These are phyloP conservation scores for Patella depressa DNA, from an alignment of 2,888 invertebrate genomes.

Conservation along the genomic window DNA sequence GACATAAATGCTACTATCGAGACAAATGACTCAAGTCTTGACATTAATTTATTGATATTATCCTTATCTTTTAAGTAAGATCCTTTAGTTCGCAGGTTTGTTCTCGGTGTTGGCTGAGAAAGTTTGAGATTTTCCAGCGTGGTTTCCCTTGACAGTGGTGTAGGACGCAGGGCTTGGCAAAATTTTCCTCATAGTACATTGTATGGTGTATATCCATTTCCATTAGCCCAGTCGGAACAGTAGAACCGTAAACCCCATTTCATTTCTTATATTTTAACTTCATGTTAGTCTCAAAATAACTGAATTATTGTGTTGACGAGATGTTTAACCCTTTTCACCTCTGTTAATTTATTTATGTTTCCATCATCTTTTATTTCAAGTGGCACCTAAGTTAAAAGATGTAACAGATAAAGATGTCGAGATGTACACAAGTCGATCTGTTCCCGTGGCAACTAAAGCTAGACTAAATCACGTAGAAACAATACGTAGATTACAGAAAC, in stretches of 20 bases:
- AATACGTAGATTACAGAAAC: slow-evolving; percentile 57
- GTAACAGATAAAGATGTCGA: slow-evolving; percentile 62
- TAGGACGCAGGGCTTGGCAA: no score
- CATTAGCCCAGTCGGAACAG: no score
- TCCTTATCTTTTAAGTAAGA: neutral
- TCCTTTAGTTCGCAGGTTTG: no score
- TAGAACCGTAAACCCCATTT: neutral
- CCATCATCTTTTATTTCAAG: slow-evolving; percentile 43
- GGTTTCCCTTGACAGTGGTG: no score
- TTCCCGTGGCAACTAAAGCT: slow-evolving; percentile 67
- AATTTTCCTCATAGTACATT: no score
- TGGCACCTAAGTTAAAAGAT: slow-evolving; percentile 64
- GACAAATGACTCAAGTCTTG: no score
- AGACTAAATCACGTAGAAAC: slow-evolving; percentile 59
- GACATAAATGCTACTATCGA: no score
- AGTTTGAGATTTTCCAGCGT: neutral
- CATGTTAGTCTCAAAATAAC: neutral
- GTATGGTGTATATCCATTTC: no score
- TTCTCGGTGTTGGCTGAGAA: no score
- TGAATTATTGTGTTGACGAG: neutral
- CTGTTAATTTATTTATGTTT: neutral
- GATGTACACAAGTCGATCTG: slow-evolving; percentile 63
- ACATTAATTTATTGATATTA: neutral
- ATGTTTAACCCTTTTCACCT: no score
- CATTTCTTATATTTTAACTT: neutral